Evolutionary conservation across 2,888 invertebrate genomes (phyloP), one percentile per base, ranked within the genome.

Genomic region (Cheilosia vulpina): DNA sequence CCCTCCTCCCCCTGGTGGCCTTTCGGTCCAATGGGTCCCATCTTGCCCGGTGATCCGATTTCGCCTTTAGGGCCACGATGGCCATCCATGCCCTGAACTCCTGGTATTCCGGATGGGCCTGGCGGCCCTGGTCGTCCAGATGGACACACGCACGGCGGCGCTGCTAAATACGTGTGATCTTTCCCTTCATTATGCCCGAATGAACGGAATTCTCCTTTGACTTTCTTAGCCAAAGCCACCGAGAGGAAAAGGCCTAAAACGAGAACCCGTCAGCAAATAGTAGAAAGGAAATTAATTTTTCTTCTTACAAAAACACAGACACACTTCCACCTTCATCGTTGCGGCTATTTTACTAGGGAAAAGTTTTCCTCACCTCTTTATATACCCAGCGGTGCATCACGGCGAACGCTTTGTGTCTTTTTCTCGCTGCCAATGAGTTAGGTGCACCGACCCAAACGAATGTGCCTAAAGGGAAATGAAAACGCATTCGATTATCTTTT

Each of bases 261-360:
- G 9, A 47, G 7, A 47, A 1, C 27, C 4, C 3, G 19, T 13
- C 27, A 52, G 15, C 11, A 2, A 15, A 24, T 7, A 15, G 21
- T 7, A 15, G 21, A 19, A 21, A 31, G 21, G 31, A 31, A n/a
- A 21, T 24, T 27, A 2, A 21, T 2, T 52, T 2, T n/a, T 19
- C 9, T 4, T 17, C 75, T 76, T 58, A 76, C 75, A 41, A 41
- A 76, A 31, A 19, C 41, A n/a, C 50, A 76, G 27, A 34, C 57
- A 76, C 41, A 47, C 66, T 57, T 41, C 55, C 65, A 52, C 7
- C 58, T 50, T 58, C 75, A 76, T 76, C 47, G 38, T 38, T 66
- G 27, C 13, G 3, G 4, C 17, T 50, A 43, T n/a, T 66, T 66
- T 58, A 58, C 50, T 57, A 57, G 47, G 38, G 41, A 15, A 38